phyloP scores from a whole-genome alignment of 2,888 invertebrate genomes.

The Diadegma fenestrale region DNA sequence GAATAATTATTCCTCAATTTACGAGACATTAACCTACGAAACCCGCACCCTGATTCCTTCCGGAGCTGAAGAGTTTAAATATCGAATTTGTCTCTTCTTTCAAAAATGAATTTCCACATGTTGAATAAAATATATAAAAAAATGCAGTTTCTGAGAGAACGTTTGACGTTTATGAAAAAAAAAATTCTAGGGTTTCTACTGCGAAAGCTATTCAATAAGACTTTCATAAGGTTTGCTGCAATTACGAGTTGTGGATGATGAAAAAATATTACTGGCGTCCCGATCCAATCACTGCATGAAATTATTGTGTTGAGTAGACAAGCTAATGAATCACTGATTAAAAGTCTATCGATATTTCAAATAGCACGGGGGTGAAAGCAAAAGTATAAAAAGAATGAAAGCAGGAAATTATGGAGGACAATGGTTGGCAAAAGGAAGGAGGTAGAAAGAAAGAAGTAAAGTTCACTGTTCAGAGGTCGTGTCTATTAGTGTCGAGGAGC shows the following conservation, averaged over 20 bases:
- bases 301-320: not conserved
- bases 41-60: not conserved
- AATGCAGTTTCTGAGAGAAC: too few species aligned
- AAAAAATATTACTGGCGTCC: not conserved
- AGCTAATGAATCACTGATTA: conserved; percentile 20
- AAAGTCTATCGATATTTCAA: conserved; percentile 14
- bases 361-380: not conserved
- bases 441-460: conserved; percentile 54
- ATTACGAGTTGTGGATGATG: not conserved
- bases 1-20: conserved; percentile 55
- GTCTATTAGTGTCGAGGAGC: conserved; percentile 65
- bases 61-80: not conserved
- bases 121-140: too few species aligned
- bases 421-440: not conserved
- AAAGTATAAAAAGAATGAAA: conserved; percentile 25
- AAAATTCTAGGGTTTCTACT: not conserved
- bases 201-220: not conserved
- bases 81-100: not conserved
- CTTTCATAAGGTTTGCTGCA: not conserved
- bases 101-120: not conserved
- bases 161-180: not conserved
- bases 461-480: conserved; percentile 63
- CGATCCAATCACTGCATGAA: not conserved
- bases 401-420: not conserved
- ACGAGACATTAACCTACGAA: conserved; percentile 29